Evolutionary conservation across 2,797 vertebrate genomes (phyloP).

Genomic region (Falco rusticolus): DNA sequence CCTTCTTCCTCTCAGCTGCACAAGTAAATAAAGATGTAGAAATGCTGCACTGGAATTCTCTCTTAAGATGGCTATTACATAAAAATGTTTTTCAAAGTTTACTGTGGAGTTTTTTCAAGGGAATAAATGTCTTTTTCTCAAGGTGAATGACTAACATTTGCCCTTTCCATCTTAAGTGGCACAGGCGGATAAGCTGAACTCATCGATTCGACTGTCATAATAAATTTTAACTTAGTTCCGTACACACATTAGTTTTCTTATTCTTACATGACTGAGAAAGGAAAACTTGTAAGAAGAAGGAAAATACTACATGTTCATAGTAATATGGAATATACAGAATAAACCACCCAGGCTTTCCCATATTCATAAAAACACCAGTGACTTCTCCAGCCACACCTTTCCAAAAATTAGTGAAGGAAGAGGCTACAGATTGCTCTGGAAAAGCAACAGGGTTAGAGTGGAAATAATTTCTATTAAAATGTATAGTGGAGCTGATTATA

Average conservation of each 20-base stretch:
- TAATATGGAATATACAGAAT: neutral
- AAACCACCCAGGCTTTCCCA: neutral
- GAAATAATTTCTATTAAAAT: neutral
- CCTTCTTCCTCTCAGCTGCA: neutral
- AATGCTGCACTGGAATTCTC: neutral
- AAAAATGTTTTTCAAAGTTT: neutral
- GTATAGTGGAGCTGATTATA: neutral
- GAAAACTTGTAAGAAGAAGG: neutral
- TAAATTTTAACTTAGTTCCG: slow-evolving; percentile 11
- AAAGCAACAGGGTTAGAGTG: neutral
- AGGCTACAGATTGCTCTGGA: neutral
- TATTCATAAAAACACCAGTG: neutral
- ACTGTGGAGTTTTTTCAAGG: neutral
- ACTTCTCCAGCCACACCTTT: neutral
- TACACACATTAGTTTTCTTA: neutral
- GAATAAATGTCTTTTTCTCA: neutral
- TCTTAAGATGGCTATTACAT: neutral
- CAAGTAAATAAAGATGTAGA: neutral
- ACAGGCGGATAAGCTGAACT: neutral
- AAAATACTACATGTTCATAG: neutral
- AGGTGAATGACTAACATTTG: neutral
- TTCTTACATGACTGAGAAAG: neutral
- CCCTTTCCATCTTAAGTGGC: neutral
- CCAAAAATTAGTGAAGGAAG: neutral
- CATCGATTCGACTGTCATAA: neutral